Percentiles rank a stretch among this genome's conserved stretches.
Conservation (phyloP, 2,113 vertebrate species). For the Terrapene triunguis region DNA sequence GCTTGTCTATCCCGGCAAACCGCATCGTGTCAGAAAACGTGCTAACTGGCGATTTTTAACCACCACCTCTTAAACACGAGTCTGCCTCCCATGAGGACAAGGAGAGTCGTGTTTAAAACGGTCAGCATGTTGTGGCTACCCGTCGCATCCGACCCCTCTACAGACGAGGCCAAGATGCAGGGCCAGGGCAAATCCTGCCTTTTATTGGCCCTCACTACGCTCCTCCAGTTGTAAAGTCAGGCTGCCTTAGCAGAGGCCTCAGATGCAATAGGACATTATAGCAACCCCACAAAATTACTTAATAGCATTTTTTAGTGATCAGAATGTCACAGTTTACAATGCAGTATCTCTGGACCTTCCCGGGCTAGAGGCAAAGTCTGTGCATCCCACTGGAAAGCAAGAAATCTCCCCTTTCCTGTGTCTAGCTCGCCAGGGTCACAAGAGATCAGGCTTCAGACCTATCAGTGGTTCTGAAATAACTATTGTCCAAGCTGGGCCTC, state of each 20-base stretch:
- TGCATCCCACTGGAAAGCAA: not conserved
- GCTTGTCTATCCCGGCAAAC: not conserved
- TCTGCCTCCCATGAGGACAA: not conserved
- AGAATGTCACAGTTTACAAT: not conserved
- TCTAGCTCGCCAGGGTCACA: not conserved
- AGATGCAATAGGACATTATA: not conserved
- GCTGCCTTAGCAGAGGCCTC: not conserved
- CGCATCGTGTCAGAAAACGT: not conserved
- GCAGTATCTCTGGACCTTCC: not conserved
- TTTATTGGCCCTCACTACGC: not conserved
- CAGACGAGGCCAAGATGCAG: not conserved
- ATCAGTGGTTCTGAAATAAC: not conserved
- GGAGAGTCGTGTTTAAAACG: not conserved
- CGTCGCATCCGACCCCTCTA: not conserved
- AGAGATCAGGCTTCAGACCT: not conserved
- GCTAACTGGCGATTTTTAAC: not conserved
- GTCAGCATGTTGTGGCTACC: not conserved
- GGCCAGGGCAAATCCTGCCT: not conserved
- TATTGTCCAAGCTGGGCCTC: not conserved
- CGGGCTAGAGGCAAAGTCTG: not conserved
- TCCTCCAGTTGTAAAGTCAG: not conserved
- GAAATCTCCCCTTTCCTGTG: not conserved
- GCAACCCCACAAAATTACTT: not conserved
- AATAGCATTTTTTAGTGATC: not conserved
- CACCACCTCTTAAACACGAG: not conserved